Conservation (phyloP, 2,888 invertebrate genomes). For the Pyralis farinalis region DNA sequence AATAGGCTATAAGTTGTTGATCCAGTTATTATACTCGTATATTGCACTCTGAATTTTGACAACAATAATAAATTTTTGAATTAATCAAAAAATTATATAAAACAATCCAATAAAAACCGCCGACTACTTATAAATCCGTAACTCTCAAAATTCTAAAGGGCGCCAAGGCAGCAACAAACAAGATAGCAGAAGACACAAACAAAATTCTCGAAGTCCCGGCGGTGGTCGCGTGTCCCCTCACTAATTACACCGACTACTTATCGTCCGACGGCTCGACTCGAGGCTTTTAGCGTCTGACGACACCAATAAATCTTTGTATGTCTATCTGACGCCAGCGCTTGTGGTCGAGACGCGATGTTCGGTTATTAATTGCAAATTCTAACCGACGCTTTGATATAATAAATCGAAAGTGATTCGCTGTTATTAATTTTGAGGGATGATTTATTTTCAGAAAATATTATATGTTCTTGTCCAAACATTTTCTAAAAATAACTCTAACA, state of each 20-base stretch:
- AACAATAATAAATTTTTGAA: too few relatives aligned
- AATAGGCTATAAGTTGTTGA: too few relatives aligned
- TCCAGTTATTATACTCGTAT: too few relatives aligned
- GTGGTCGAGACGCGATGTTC: neutral
- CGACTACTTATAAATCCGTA: neutral
- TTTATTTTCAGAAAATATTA: too few relatives aligned
- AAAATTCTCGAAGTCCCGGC: conserved; percentile 16
- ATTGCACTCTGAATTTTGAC: too few relatives aligned
- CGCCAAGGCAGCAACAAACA: neutral
- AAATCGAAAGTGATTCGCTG: neutral
- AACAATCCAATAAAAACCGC: too few relatives aligned
- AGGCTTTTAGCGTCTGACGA: conserved; percentile 71
- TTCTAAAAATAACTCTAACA: too few relatives aligned
- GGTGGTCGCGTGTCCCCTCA: conserved; percentile 70
- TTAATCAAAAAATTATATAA: too few relatives aligned
- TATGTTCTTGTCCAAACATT: too few relatives aligned
- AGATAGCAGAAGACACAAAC: conserved; percentile 1
- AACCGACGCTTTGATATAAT: neutral
- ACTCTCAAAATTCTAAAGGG: neutral
- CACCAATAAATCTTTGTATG: conserved; percentile 65
- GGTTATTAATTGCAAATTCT: neutral
- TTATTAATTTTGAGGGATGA: neutral
- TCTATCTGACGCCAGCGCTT: conserved; percentile 42
- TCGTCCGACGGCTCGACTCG: conserved; percentile 49
- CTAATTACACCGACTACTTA: conserved; percentile 71